A percentile compares a stretch with the other conserved stretches of the same genome.
These are phyloP conservation scores for Polyommatus icarus DNA, from an alignment of 2,888 invertebrate genomes.

Conservation along the genomic window DNA sequence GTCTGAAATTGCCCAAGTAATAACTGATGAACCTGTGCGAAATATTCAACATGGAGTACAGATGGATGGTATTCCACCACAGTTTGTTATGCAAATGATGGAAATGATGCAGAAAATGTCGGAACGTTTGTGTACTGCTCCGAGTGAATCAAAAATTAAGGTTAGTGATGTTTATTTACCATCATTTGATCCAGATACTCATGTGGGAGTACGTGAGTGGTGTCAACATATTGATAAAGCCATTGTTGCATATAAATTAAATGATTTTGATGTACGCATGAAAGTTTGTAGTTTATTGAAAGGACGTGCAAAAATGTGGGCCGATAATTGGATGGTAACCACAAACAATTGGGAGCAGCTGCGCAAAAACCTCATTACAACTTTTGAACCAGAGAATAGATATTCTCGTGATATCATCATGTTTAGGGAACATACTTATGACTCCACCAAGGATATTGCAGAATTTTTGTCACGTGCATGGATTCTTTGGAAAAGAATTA, in stretches of 20 bases:
- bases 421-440: conserved; percentile 37
- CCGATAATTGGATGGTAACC: conserved; percentile 27
- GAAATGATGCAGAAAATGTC: conserved; percentile 44
- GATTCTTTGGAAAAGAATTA: conserved; percentile 35
- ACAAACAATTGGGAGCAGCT: conserved; percentile 38
- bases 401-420: conserved; percentile 36
- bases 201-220: too few relatives aligned
- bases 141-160: conserved; percentile 37
- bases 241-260: too few relatives aligned
- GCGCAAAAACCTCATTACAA: conserved; percentile 36
- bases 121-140: conserved; percentile 37
- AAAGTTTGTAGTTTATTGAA: too few relatives aligned
- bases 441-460: conserved; percentile 36
- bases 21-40: too few relatives aligned
- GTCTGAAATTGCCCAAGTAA: too few relatives aligned
- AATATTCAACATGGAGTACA: too few relatives aligned
- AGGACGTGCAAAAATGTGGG: too few relatives aligned
- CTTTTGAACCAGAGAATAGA: conserved; percentile 8
- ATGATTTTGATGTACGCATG: too few relatives aligned
- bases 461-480: conserved; percentile 37
- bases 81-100: too few relatives aligned
- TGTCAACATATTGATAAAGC: too few relatives aligned
- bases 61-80: too few relatives aligned
- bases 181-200: conserved; percentile 44
- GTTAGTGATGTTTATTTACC: conserved; percentile 45